Evolutionary conservation across 2,113 vertebrate species (phyloP).

Genomic region (Cyrtonyx montezumae): DNA sequence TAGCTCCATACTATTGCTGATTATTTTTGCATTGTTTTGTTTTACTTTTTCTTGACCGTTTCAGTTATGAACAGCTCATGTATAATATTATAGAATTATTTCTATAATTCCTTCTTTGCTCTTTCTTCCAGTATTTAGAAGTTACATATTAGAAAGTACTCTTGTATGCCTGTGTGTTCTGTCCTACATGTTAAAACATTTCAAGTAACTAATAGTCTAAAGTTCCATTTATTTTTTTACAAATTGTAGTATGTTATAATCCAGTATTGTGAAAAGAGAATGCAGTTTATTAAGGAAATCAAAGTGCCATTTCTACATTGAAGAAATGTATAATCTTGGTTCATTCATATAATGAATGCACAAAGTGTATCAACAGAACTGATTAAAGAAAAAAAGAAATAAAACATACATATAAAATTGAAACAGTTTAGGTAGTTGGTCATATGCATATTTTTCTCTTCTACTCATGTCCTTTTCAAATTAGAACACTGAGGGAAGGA

Average conservation of each 20-base stretch:
- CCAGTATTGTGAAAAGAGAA: neutral
- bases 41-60: neutral
- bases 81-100: neutral
- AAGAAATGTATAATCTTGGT: neutral
- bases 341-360: neutral
- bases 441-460: neutral
- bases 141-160: neutral
- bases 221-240: neutral
- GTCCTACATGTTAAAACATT: neutral
- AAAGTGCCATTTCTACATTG: neutral
- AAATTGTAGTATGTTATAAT: neutral
- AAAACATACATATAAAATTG: neutral
- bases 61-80: neutral
- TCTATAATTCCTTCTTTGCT: neutral
- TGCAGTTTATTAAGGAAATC: neutral
- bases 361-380: neutral
- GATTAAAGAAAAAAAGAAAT: neutral
- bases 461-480: neutral
- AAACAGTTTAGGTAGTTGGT: neutral
- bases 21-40: neutral
- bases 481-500: neutral
- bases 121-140: neutral
- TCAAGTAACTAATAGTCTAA: neutral
- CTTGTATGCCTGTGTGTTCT: neutral
- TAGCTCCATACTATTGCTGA: accelerated